Conservation (phyloP, 2,113 vertebrate genomes). For the Chaenocephalus aceratus region DNA sequence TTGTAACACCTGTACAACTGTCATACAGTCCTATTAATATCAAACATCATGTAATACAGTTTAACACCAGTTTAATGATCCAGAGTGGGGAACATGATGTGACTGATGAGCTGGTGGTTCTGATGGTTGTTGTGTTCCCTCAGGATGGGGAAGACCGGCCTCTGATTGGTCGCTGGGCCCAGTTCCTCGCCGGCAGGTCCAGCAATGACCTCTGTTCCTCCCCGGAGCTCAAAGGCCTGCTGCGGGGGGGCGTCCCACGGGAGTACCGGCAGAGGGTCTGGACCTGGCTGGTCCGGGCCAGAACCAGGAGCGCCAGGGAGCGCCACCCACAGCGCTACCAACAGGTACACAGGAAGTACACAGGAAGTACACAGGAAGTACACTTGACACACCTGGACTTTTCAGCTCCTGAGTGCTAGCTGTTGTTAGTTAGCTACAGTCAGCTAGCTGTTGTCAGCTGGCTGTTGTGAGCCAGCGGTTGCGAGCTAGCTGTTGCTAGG, state of each 20-base stretch:
- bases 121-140: background rate
- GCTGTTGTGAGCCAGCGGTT: too few relatives aligned
- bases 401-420: too few relatives aligned
- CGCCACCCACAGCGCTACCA: constrained; percentile 65
- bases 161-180: constrained; percentile 87
- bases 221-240: constrained; percentile 87
- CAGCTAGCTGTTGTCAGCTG: too few relatives aligned
- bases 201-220: constrained; percentile 76
- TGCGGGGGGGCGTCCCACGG: constrained; percentile 88
- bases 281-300: constrained; percentile 86
- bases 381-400: background rate
- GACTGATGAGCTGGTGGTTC: too few relatives aligned
- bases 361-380: too few relatives aligned
- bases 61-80: too few relatives aligned
- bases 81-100: too few relatives aligned
- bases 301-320: constrained; percentile 74
- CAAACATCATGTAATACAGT: too few relatives aligned
- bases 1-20: too few relatives aligned
- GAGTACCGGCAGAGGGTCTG: constrained; percentile 89
- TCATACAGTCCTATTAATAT: too few relatives aligned
- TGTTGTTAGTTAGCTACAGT: too few relatives aligned
- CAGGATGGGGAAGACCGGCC: constrained; percentile 85
- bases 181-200: constrained; percentile 81
- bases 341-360: background rate
- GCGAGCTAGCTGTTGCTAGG: background rate